Base-by-base conservation (phyloP, 2,797 vertebrate genomes). In the Heliangelus exortis region DNA sequence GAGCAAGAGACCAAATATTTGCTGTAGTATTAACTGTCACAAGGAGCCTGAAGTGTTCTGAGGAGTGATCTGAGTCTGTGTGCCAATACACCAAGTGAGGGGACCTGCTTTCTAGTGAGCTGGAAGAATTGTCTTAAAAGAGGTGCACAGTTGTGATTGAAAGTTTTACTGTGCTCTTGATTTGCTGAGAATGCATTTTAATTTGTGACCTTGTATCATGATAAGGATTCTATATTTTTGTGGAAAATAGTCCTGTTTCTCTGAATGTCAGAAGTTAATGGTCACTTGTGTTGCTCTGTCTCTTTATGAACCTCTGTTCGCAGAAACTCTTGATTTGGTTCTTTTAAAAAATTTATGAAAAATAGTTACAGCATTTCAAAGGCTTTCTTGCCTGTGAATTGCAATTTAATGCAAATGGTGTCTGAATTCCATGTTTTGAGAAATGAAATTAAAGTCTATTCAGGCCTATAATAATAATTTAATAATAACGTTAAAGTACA, bases 11-110 rank as follows among this genome's bases (percentile, higher is more conserved):
- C 13, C 8, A 6, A 17, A 8, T 10, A 12, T 47, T 51, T 65
- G 51, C 36, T 65, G 20, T 19, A 2, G 19, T 15, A 7, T 43
- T 53, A 15, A 26, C 33, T 43, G 2, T 5, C 48, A 7, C 17
- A 9, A 39, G 61, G 66, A 48, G 33, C 9, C 12, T 3, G 1
- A 10, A 43, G 75, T 3, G 41, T 17, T n/a, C 10, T 58, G 4
- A 6, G 0, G 50, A 50, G 34, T 1, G 8, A 7, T 18, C 23
- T 12, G 2, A 31, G 23, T 13, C 6, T 31, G 33, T 28, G 50
- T 54, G 41, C 45, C 15, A 0, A 12, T 19, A 6, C 2, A 22
- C 12, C 11, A 3, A 19, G 1, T 5, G 50, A 19, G 7, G 33
- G 0, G n/a, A 9, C 59, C 33, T 2, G 74, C 87, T 76, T 31